Base-by-base conservation (phyloP, 2,888 invertebrate species). In the Gari tellinella region DNA sequence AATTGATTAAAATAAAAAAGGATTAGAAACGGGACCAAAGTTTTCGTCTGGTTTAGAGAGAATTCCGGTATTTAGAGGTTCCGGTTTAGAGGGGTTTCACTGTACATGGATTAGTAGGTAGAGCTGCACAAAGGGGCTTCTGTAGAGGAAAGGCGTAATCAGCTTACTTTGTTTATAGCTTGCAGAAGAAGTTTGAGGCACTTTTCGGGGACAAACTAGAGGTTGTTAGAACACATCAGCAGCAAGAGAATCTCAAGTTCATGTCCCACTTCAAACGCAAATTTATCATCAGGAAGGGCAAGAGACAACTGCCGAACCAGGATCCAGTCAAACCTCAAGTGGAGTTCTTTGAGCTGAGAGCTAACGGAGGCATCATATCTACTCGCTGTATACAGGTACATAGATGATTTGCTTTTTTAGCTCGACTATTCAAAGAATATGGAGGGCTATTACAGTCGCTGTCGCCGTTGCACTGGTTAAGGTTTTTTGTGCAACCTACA, bases 201-300 rank as follows among this genome's bases (percentile, higher is more conserved):
- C 93, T 97, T 84, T 97, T 97, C 88, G 95, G 95, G 15, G 96
- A 97, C 89, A 97, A 97, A 89, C 92, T 97, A 84, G 99, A 99
- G 92, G 99, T 98, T 0, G 96, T 99, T 1, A 93, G 99, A 56
- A 99, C 98, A 15, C 97, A 99, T 91, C 99, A 93, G 92, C 99
- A 99, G 91, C 99, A 99, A 92, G 99, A 99, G 93, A 99, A 98
- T 92, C 94, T 98, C 77, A 99, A 91, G 92, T 99, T 99, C 90
- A 95, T 99, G 94, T 96, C 99, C 1, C 99, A 99, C 92, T 99
- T 99, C 92, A 97, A 97, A 88, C 93, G 96, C 70, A 95, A 97
- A 91, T 99, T 99, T 93, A 95, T 99, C 45, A 98, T 99, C 70
- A 96, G 96, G 46, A 75, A 85, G 45, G 92, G 92, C 17, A 89